Evolutionary conservation across 2,113 vertebrate genomes (phyloP).

Genomic region (Leptocoma aspasia): DNA sequence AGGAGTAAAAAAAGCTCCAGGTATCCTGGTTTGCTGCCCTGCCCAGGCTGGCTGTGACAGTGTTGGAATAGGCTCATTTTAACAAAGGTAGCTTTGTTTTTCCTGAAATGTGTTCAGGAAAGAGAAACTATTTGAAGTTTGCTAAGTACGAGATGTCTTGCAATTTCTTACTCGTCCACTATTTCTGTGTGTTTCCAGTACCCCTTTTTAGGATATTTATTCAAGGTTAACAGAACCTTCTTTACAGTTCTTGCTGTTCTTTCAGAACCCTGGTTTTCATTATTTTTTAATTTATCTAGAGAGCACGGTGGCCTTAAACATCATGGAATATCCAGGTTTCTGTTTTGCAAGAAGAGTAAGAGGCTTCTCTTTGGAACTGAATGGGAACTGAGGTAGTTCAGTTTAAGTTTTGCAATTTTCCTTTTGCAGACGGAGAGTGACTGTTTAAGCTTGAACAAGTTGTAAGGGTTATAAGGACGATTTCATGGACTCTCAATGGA

Average conservation of each 20-base stretch:
- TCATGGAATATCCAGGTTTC: not conserved
- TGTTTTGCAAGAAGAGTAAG: not conserved
- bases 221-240: not conserved
- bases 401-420: not conserved
- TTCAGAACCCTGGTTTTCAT: not conserved
- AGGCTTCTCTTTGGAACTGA: not conserved
- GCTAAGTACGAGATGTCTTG: not conserved
- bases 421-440: not conserved
- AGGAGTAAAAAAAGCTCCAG: not conserved
- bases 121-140: not conserved
- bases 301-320: not conserved
- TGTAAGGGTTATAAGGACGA: not conserved
- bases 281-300: not conserved
- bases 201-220: not conserved
- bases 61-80: accelerated
- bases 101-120: not conserved
- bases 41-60: not conserved
- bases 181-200: not conserved
- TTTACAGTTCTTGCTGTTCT: not conserved
- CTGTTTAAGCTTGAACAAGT: not conserved
- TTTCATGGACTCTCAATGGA: not conserved
- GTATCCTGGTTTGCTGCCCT: accelerated
- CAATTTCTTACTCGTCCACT: not conserved
- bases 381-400: not conserved
- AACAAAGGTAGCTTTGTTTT: not conserved